Percentiles rank a stretch among this genome's conserved stretches.
Conservation (phyloP, 2,113 vertebrate genomes). For the Panurus biarmicus region DNA sequence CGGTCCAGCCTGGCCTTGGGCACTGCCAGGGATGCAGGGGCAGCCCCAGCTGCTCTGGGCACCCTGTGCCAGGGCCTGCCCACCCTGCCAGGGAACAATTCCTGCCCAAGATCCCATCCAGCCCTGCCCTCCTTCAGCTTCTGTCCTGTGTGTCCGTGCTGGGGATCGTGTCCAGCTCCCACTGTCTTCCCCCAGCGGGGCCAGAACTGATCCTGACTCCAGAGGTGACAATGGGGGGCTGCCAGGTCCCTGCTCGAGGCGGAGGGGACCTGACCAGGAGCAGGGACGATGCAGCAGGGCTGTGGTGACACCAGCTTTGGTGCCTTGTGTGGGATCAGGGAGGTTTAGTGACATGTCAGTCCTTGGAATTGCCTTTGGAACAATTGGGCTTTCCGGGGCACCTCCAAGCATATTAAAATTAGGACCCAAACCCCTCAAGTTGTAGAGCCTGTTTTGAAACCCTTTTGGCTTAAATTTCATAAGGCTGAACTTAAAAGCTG, state of each 20-base stretch:
- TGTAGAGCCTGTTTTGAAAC: not conserved
- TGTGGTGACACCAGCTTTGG: fast-evolving
- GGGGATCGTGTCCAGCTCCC: fast-evolving
- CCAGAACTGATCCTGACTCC: too few species aligned
- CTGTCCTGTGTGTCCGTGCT: not conserved
- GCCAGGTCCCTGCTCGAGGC: fast-evolving
- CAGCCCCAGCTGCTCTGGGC: not conserved
- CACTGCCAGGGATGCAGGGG: not conserved
- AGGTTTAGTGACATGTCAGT: not conserved
- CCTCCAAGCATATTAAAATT: not conserved
- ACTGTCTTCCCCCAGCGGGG: not conserved
- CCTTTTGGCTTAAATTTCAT: not conserved
- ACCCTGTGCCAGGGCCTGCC: not conserved
- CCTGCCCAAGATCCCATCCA: fast-evolving
- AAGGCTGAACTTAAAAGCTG: not conserved
- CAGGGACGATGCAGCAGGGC: fast-evolving
- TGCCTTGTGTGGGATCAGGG: not conserved
- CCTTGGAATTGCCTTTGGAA: not conserved
- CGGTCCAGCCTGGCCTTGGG: not conserved
- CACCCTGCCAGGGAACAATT: fast-evolving
- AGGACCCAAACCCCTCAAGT: not conserved
- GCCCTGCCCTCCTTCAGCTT: not conserved
- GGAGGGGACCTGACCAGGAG: fast-evolving
- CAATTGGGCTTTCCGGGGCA: fast-evolving
- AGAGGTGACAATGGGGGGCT: fast-evolving